Base-by-base conservation (phyloP, 2,113 vertebrate genomes). In the Brachypodius melanocephalos region DNA sequence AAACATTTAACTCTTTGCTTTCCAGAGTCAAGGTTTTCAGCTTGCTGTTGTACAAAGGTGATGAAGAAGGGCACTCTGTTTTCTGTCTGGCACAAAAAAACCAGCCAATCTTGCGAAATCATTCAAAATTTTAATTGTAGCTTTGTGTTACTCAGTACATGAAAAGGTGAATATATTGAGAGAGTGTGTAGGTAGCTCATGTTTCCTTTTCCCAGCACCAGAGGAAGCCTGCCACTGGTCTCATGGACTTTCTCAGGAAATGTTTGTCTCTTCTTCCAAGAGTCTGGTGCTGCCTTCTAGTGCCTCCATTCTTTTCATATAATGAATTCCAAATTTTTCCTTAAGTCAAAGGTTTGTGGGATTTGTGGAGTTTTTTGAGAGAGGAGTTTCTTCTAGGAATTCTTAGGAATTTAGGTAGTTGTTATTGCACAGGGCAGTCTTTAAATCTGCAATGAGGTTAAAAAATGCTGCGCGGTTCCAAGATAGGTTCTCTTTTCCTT, bases 331-430 rank as follows among this genome's bases (percentile, higher is more conserved):
- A 22, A 0, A 14, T 82, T 59, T 68, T 52, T 54, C 59, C 55
- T 55, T 66, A 51, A 62, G 62, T 46, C 1, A 34, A 0, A n/a
- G 24, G 14, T 6, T 43, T 26, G 0, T 32, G 0, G n/a, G 26
- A 12, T 6, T 43, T 26, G 0, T 32, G 9, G 6, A 1, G 8
- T 69, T 80, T 90, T 80, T 68, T 61, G 19, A 45, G 17, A 42
- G 18, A 86, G 46, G 8, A 42, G 25, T 74, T 94, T 57, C 19
- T 90, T 77, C 40, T 34, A 71, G 73, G 55, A 73, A 55, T 67
- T 81, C 20, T 6, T 73, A 68, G n/a, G 22, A 76, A 66, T 69
- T 54, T 36, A 69, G 16, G 32, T 24, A 48, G 22, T 8, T 74
- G 13, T 28, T 83, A 29, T 12, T 80, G 59, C 26, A 38, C 8